Conservation (phyloP, 2,888 invertebrate species). For the Amphiduros pacificus region DNA sequence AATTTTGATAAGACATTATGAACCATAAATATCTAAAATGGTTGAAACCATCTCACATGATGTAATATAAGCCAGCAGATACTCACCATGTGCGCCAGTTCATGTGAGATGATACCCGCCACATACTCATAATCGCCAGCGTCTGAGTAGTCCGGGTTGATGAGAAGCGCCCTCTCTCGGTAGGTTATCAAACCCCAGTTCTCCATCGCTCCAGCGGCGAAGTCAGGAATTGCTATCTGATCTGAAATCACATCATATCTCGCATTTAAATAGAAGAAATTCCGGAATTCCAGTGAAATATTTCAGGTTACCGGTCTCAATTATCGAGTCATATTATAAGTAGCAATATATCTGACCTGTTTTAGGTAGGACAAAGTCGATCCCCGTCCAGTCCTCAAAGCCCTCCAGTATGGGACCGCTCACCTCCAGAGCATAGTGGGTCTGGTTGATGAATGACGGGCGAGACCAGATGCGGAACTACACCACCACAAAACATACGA, state of each 20-base stretch:
- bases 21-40: too few relatives aligned
- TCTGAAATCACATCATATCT: too few relatives aligned
- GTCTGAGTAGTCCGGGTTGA: constrained; percentile 61
- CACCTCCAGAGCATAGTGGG: constrained; percentile 72
- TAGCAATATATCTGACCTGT: constrained; percentile 13
- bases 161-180: constrained; percentile 76
- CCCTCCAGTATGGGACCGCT: constrained; percentile 66
- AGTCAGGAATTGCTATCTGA: constrained; percentile 83
- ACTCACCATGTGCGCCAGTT: constrained; percentile 28
- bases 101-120: constrained; percentile 27
- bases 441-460: constrained; percentile 65
- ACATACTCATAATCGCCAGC: constrained; percentile 15
- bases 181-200: constrained; percentile 91
- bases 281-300: too few relatives aligned
- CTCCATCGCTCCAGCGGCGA: constrained; percentile 89
- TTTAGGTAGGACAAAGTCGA: constrained; percentile 14
- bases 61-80: too few relatives aligned
- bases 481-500: too few relatives aligned
- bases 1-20: too few relatives aligned
- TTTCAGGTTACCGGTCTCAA: too few relatives aligned
- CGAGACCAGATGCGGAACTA: constrained; percentile 36
- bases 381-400: constrained; percentile 19
- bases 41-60: too few relatives aligned
- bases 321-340: too few relatives aligned
- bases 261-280: too few relatives aligned